A percentile compares a stretch with the other conserved stretches of the same genome.
Evolutionary conservation across 35 echinoderm and acorn worm genomes (phyloP).

Genomic region (Anneissia japonica): DNA sequence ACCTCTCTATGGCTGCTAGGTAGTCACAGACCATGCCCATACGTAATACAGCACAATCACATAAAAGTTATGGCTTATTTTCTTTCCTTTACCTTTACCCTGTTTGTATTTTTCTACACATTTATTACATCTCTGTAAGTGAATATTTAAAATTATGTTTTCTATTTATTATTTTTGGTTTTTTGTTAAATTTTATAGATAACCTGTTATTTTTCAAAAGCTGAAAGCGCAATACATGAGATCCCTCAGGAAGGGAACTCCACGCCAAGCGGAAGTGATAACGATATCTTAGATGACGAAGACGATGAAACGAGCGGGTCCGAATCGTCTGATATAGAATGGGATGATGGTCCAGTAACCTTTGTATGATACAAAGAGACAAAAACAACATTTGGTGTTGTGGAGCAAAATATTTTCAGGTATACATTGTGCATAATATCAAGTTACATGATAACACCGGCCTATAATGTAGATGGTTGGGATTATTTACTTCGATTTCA

Average conservation of each 20-base stretch:
- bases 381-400: background rate
- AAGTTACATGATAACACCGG: too few species aligned
- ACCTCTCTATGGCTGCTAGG: too few species aligned
- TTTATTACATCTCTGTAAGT: too few species aligned
- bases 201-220: slow-evolving; percentile 19
- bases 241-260: slow-evolving; percentile 16
- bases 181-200: slow-evolving; percentile 9
- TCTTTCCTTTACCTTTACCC: too few species aligned
- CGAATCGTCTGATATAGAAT: background rate
- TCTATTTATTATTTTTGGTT: background rate
- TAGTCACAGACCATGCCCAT: too few species aligned
- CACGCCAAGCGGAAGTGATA: slow-evolving; percentile 32
- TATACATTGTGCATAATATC: too few species aligned
- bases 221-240: background rate
- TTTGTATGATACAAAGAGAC: slow-evolving; percentile 49
- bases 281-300: slow-evolving; percentile 42
- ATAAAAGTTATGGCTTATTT: too few species aligned
- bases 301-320: slow-evolving; percentile 7
- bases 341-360: background rate
- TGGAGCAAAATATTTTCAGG: background rate
- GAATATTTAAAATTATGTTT: too few species aligned
- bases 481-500: too few species aligned
- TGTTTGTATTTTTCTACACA: too few species aligned
- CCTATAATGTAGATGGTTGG: too few species aligned
- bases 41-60: too few species aligned